Base-by-base conservation (phyloP, 2,797 vertebrate species). In the Thamnophis elegans region DNA sequence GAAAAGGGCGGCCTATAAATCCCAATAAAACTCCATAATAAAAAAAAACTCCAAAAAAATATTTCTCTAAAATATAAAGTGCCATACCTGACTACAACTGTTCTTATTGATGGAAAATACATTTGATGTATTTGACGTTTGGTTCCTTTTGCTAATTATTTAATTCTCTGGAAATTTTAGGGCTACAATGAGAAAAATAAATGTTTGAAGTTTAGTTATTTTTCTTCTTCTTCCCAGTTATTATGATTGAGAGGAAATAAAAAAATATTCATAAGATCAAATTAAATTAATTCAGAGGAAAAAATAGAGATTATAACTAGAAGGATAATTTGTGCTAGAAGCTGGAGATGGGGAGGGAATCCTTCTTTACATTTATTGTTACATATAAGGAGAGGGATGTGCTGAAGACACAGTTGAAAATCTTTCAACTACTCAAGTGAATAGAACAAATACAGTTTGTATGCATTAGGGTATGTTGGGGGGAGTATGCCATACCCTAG, bases 31-130 rank as follows among this genome's bases (percentile, higher is more conserved):
- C n/a, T n/a, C n/a, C n/a, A n/a, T n/a, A n/a, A n/a, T n/a, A n/a
- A n/a, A n/a, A n/a, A n/a, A n/a, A n/a, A n/a, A n/a, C n/a, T n/a
- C n/a, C n/a, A n/a, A n/a, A n/a, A n/a, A n/a, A n/a, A n/a, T n/a
- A 73, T 96, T 88, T 93, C 78, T 88, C 93, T 26, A 56, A 88
- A 91, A 42, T 90, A 95, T 1, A 73, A 65, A 55, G 82, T 90
- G 92, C 56, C 89, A 85, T 53, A 56, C 68, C 91, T 94, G 95
- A 82, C 87, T 94, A 56, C 95, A 94, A 93, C 20, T 1, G 2
- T 68, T 94, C 93, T 73, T 53, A 18, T 91, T 91, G 87, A 92
- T 85, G 59, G 56, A 88, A 91, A 93, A 55, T 51, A 51, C 47
- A 51, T 62, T 47, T 91, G 16, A 13, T 90, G 73, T 59, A 73